Base-by-base conservation (phyloP, 2,113 vertebrate species). In the Pycnonotus jocosus region DNA sequence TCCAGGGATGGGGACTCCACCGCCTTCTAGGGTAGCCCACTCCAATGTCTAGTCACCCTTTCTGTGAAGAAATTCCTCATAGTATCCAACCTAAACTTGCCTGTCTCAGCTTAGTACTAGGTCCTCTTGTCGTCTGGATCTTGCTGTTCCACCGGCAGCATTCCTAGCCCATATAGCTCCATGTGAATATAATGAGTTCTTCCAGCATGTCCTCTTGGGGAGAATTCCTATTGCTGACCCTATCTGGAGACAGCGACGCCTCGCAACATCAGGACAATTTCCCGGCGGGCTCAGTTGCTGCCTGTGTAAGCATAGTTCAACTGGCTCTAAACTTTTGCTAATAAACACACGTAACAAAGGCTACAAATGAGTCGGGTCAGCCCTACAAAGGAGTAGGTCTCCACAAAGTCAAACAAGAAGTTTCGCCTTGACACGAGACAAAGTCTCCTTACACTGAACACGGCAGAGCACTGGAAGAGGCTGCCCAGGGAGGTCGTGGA, bases 241-340 rank as follows among this genome's bases (percentile, higher is more conserved):
- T 21, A 2, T 45, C 33, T 50, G 70, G 24, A 42, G 77, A 20
- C 3, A 33, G 16, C 0, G 1, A 20, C 0, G 1, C 48, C n/a
- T 74, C 48, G 3, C 35, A 44, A 1, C 38, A 50, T 37, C 57
- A 72, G n/a, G 77, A 19, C 31, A 19, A 79, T 57, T 81, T 60
- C n/a, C 65, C 51, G 28, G 56, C 8, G 18, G 44, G 48, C 27
- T 54, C 28, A 24, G 40, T 19, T 82, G 37, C 35, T 0, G 0
- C n/a, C 40, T 45, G 3, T 27, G 10, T 11, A 35, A 86, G 33
- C 18, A 5, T 18, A 13, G 53, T 28, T 84, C 57, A 74, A 11
- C 15, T 60, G 25, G 11, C 84, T 79, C 31, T 65, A 53, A 87
- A 76, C 65, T 25, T 33, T 23, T 45, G 66, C 33, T 53, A 65